Conservation (phyloP, 2,797 vertebrate species). For the Pseudomugil gertrudae region DNA sequence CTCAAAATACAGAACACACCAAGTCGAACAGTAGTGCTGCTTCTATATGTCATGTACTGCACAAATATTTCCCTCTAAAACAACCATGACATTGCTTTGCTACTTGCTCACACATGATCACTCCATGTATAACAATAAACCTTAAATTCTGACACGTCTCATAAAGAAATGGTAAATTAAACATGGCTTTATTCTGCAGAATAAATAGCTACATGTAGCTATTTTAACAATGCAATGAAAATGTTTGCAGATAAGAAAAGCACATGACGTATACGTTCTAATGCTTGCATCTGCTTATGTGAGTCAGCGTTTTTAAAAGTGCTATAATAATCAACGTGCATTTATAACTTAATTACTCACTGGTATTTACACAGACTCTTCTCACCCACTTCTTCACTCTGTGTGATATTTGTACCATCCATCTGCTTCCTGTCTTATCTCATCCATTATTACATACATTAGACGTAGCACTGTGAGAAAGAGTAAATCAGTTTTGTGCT, state of each 20-base stretch:
- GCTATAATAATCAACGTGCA: not conserved
- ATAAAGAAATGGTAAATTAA: not conserved
- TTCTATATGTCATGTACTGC: too few relatives aligned
- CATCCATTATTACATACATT: not conserved
- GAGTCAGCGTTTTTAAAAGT: constrained; percentile 11
- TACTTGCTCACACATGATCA: not conserved
- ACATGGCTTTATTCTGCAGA: not conserved
- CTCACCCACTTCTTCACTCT: constrained; percentile 14
- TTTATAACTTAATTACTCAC: constrained; percentile 32
- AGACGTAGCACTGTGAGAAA: not conserved
- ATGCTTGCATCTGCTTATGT: not conserved
- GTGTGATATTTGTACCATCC: constrained; percentile 20
- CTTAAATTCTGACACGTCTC: too few relatives aligned
- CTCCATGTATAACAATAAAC: not conserved
- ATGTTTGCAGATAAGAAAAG: not conserved
- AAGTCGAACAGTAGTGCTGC: not conserved
- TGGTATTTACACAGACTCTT: constrained; percentile 17
- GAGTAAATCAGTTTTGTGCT: not conserved
- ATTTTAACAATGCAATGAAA: not conserved
- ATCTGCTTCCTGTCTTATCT: constrained; percentile 42
- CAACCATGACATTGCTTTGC: not conserved
- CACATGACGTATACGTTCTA: not conserved
- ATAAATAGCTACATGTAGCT: too few relatives aligned
- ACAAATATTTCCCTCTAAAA: not conserved
- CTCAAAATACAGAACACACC: constrained; percentile 3